A percentile compares a stretch with the other conserved stretches of the same genome.
Evolutionary conservation across 2,888 invertebrate genomes (phyloP).

Genomic region (Odontocolon sp.): DNA sequence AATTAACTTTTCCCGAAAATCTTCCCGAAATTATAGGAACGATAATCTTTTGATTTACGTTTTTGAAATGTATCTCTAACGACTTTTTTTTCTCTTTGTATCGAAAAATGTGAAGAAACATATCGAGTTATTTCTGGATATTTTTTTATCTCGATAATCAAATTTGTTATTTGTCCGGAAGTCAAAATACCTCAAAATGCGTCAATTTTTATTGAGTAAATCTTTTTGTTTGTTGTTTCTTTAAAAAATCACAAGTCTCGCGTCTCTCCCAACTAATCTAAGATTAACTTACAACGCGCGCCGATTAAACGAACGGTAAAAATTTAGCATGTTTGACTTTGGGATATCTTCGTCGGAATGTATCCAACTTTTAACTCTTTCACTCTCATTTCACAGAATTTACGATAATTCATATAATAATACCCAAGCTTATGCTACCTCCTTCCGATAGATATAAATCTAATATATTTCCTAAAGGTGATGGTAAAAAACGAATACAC

Average conservation of each 20-base stretch:
- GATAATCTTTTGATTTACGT: constrained; percentile 2
- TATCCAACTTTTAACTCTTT: no score
- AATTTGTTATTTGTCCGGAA: no score
- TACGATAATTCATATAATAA: neutral
- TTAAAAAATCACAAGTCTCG: neutral
- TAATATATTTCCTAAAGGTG: constrained; percentile 32
- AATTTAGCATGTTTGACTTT: neutral
- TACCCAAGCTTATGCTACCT: constrained; percentile 13
- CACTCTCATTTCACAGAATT: no score
- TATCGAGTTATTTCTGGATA: no score
- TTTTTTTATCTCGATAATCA: neutral
- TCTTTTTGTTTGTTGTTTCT: constrained; percentile 2
- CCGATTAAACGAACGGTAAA: neutral
- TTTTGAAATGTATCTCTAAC: no score
- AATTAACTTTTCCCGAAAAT: no score
- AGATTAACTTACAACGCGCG: neutral
- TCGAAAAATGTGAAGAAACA: no score
- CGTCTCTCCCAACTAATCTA: neutral
- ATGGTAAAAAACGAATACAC: constrained; percentile 31
- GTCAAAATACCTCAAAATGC: constrained; percentile 36
- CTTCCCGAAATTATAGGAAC: neutral
- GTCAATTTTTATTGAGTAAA: neutral
- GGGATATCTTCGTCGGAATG: neutral
- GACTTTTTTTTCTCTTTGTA: no score
- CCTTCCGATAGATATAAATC: neutral